Conservation (phyloP, 2,113 vertebrate species). For the Pleuronectes platessa region DNA sequence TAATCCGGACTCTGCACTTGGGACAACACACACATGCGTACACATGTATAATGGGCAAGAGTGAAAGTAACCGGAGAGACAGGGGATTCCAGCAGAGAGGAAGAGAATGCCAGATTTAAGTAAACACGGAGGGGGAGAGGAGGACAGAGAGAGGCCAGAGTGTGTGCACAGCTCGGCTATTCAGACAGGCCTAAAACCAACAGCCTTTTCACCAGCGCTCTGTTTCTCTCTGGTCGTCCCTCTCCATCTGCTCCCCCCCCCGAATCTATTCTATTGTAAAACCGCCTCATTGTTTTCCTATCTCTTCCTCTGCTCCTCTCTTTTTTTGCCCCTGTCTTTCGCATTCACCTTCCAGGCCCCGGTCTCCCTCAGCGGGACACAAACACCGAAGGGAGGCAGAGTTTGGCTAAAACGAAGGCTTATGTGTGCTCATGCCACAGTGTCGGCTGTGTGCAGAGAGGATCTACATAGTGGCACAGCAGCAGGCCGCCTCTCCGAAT, state of each 20-base stretch:
- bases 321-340: conserved; percentile 48
- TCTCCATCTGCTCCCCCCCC: conserved; percentile 23
- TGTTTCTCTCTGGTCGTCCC: conserved; percentile 34
- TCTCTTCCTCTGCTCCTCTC: conserved; percentile 62
- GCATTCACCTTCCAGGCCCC: conserved; percentile 42
- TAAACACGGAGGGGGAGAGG: conserved; percentile 73
- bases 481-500: neutral
- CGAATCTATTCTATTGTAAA: conserved; percentile 64
- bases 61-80: conserved; percentile 75
- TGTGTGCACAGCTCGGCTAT: conserved; percentile 77
- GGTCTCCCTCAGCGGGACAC: conserved; percentile 23
- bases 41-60: conserved; percentile 55
- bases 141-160: conserved; percentile 70
- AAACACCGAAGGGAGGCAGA: conserved; percentile 2
- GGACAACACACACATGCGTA: conserved; percentile 41
- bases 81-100: conserved; percentile 78
- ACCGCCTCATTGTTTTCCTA: conserved; percentile 64
- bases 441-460: conserved; percentile 41
- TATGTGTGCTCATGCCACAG: conserved; percentile 21
- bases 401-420: conserved; percentile 4
- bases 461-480: conserved; percentile 26
- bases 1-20: conserved; percentile 56
- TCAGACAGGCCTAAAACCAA: conserved; percentile 78
- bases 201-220: conserved; percentile 71
- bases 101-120: conserved; percentile 78